Conservation (phyloP, 2,888 invertebrate species). For the Drosophila macrospina region DNA sequence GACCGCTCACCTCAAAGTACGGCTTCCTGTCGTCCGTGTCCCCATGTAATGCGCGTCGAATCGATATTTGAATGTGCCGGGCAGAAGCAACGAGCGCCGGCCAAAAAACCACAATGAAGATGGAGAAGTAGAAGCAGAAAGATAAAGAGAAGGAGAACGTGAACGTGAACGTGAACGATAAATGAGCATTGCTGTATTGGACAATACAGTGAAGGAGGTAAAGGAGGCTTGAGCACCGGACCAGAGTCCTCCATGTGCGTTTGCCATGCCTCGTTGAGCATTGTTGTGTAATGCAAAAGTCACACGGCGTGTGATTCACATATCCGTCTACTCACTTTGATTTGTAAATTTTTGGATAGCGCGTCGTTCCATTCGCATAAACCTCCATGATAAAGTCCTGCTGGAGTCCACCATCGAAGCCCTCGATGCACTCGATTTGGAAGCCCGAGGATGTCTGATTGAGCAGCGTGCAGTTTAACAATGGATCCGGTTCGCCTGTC, state of each 20-base stretch:
- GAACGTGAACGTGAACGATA: conserved; percentile 44
- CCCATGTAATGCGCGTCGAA: conserved; percentile 60
- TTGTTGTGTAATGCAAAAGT: conserved; percentile 75
- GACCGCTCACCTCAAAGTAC: conserved; percentile 88
- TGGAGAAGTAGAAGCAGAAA: conserved; percentile 6
- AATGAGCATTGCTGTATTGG: conserved; percentile 59
- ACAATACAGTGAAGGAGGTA: not conserved
- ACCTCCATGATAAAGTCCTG: conserved; percentile 92
- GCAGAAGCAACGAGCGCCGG: conserved; percentile 28
- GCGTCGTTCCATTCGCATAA: conserved; percentile 86
- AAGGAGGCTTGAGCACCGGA: conserved; percentile 13
- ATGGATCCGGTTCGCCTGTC: conserved; percentile 90
- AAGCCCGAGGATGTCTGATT: conserved; percentile 91
- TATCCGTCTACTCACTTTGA: conserved; percentile 83
- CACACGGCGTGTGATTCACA: conserved; percentile 74
- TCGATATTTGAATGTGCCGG: conserved; percentile 71
- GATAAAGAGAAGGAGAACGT: not conserved
- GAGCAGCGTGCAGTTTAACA: conserved; percentile 90
- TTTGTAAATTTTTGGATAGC: conserved; percentile 85
- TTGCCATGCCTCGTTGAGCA: conserved; percentile 66
- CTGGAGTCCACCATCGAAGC: conserved; percentile 91
- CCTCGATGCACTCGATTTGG: conserved; percentile 90
- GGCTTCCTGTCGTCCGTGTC: conserved; percentile 85
- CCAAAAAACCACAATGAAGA: conserved; percentile 53
- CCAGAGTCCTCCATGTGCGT: conserved; percentile 26